Evolutionary conservation across 2,888 invertebrate species (phyloP), one percentile per base, ranked within the genome.

Genomic region (Hylaea fasciaria): DNA sequence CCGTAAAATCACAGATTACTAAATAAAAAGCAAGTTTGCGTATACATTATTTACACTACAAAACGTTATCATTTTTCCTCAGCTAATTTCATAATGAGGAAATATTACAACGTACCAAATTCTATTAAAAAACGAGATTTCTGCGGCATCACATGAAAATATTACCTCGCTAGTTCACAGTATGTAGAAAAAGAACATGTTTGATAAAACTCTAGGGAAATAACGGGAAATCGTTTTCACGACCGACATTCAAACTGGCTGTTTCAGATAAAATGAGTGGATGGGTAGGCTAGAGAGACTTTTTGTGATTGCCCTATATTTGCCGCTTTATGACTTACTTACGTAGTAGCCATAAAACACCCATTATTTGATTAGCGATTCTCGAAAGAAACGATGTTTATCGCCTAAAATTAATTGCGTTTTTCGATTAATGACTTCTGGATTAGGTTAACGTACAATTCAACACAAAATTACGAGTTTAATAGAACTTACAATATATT

Each of bases 171-270:
- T 63, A 58, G 61, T 52, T 56, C 52, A 59, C 56, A 56, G 45
- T 62, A 35, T 57, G 41, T 50, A 55, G 53, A 65, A 66, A 63
- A 73, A 65, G 53, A 62, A 68, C 60, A 65, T 66, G 69, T 68
- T 71, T 70, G 70, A 79, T 77, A 77, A 73, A 78, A 68, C 79
- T 77, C 80, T 48, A 50, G 80, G 80, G 81, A 81, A 83, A 83
- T 83, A 82, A 82, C 81, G 76, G 71, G 78, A 83, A n/a, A 86
- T 81, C 76, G 78, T 72, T 71, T 78, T 79, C 77, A 76, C 72
- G 82, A 77, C 76, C 76, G 78, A 70, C 80, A 81, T 81, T 81
- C 78, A 76, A 82, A 79, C 74, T 70, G 76, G 69, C 74, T 73
- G 72, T 76, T 74, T 76, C 69, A 80, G 77, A 83, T 81, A 83